These are phyloP conservation scores for Drosophila trapezifrons DNA, from an alignment of 1,140 invertebrate species.

Conservation along the genomic window DNA sequence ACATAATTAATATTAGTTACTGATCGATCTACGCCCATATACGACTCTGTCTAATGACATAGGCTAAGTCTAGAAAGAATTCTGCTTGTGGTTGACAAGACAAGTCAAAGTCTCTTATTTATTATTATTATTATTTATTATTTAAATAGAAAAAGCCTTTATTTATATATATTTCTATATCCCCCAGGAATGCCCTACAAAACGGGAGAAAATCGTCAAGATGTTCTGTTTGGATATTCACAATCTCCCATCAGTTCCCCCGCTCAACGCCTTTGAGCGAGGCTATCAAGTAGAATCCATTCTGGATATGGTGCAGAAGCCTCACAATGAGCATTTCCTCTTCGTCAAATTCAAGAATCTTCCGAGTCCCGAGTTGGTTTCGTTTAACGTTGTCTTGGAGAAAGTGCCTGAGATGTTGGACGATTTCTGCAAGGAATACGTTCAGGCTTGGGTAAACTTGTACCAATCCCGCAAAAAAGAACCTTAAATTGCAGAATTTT, in stretches of 20 bases:
- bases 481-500: neutral
- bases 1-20: no score
- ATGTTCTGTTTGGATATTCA: conserved; percentile 6
- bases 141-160: no score
- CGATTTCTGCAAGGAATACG: conserved; percentile 22
- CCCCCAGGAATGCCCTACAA: neutral
- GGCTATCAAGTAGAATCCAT: conserved; percentile 9
- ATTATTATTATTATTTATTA: no score
- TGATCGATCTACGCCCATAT: no score
- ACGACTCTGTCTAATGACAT: no score
- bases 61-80: no score
- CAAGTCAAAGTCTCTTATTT: no score
- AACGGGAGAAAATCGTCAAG: neutral
- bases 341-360: conserved; percentile 9
- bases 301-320: conserved; percentile 11
- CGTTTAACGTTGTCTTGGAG: neutral
- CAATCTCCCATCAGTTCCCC: neutral
- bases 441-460: conserved; percentile 1
- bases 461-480: neutral
- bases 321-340: neutral
- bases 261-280: conserved; percentile 5
- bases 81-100: no score
- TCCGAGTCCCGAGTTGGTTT: conserved; percentile 15
- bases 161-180: no score
- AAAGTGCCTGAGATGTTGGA: neutral